Base-by-base conservation (phyloP, 1,140 invertebrate genomes). In the Aphidius ervi region DNA sequence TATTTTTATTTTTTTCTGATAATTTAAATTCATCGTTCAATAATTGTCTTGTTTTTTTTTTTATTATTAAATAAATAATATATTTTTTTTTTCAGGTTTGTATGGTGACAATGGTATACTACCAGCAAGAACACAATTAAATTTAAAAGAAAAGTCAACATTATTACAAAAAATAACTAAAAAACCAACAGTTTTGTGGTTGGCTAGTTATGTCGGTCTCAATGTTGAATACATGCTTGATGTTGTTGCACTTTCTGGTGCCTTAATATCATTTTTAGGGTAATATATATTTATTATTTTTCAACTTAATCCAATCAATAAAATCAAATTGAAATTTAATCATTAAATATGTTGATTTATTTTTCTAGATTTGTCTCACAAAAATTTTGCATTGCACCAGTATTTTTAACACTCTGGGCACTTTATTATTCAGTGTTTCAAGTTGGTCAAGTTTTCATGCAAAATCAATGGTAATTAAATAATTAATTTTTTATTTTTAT, bases 101-200 rank as follows among this genome's bases (percentile, higher is more conserved):
- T 92, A 88, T 78, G 90, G 91, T 2, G 86, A 89, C 67, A 90
- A 91, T 85, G 91, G 91, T 58, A 77, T 93, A 49, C 71, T 92
- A 60, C 91, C 91, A 54, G 88, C 85, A 37, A 83, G 84, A 69
- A 76, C 84, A 5, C 82, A 87, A 39, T 63, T 91, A 63, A 80
- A 84, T 62, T 74, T 84, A 31, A 77, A 77, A 58, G 74, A 67
- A 62, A 72, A 75, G 45, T 68, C 73, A 61, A 70, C 80, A 8
- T 68, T 84, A 5, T 67, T 74, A 49, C 81, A 82, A 46, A 85
- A 85, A 72, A 78, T 87, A 37, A 81, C 81, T 61, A 83, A 85
- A 41, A 87, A 88, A 67, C 87, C 87, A 10, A 89, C 88, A 2
- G 71, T 92, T 5, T 67, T 92, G 23, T 90, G 89, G 82, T 77